Evolutionary conservation across 1,140 invertebrate species (phyloP), one percentile per base, ranked within the genome.

Genomic region (Doryteuthis pealeii): DNA sequence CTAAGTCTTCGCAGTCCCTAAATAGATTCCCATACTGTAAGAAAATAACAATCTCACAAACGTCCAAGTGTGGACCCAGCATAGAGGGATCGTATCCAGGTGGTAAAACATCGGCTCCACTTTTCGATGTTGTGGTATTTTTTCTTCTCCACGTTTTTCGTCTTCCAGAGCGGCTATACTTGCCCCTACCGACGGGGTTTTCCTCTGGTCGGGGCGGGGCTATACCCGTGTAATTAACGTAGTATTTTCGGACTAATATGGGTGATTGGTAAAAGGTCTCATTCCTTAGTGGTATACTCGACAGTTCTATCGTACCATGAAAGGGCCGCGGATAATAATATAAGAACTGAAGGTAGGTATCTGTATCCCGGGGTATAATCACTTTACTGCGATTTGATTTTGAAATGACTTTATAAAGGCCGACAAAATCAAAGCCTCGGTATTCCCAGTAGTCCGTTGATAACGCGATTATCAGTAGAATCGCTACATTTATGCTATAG

Each of bases 391-490:
- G 74, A 69, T 79, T 80, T 26, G 77, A 72, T 35, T 40, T 66
- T 30, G 45, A 49, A 10, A 82, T 32, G 15, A 74, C 74, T 22
- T 58, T 40, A 15, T 72, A 76, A n/a, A 81, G 62, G 10, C 72
- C 58, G 4, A 74, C 76, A 31, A 75, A 67, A 54, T 82, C 75
- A 71, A 82, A 83, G 22, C 79, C 78, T 31, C 79, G 62, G 66
- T 83, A 82, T 76, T 81, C 79, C 82, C 82, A 83, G 72, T 83
- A 82, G 75, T 83, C 82, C 1, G 82, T 83, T 40, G 78, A 66
- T 54, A 83, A 76, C 67, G 82, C 75, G 14, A 83, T 79, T 12
- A 82, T 82, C 31, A 81, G 66, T 49, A 83, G 75, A 15, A 83
- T 77, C 15, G 77, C 75, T 2, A 82, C 77, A 75, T 83, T 83